Percentiles rank a stretch among this genome's conserved stretches.
These are phyloP conservation scores for Eristalinus sepulchralis DNA, from an alignment of 2,888 invertebrate species.

Conservation along the genomic window DNA sequence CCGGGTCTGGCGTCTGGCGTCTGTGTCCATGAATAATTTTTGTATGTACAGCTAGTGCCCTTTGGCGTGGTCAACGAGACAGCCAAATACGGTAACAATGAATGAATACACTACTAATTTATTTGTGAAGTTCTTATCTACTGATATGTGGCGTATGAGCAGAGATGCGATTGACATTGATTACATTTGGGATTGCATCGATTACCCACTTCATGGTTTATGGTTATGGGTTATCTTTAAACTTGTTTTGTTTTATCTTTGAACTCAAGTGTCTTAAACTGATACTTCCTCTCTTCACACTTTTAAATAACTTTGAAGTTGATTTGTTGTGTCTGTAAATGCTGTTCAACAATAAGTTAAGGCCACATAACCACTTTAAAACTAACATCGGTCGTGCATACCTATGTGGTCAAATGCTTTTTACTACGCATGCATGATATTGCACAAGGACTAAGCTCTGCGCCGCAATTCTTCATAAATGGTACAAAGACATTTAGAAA, in stretches of 20 bases:
- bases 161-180: constrained; percentile 12
- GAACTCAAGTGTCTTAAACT: neutral
- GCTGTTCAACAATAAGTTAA: neutral
- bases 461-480: too few species aligned
- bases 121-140: constrained; percentile 21
- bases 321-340: neutral
- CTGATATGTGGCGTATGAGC: neutral
- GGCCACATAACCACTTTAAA: neutral
- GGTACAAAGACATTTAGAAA: too few species aligned
- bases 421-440: too few species aligned
- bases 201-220: neutral
- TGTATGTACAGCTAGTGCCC: constrained; percentile 3
- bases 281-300: neutral
- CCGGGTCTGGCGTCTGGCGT: constrained; percentile 1
- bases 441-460: neutral
- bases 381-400: neutral
- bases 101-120: constrained; percentile 21
- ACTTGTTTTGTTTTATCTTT: neutral
- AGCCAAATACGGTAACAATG: neutral
- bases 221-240: neutral
- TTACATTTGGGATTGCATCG: neutral
- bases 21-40: constrained; percentile 20
- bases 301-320: neutral
- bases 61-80: constrained; percentile 22
- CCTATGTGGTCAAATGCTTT: too few species aligned